Conservation (phyloP, 2,797 vertebrate species). For the Megaceryle alcyon region DNA sequence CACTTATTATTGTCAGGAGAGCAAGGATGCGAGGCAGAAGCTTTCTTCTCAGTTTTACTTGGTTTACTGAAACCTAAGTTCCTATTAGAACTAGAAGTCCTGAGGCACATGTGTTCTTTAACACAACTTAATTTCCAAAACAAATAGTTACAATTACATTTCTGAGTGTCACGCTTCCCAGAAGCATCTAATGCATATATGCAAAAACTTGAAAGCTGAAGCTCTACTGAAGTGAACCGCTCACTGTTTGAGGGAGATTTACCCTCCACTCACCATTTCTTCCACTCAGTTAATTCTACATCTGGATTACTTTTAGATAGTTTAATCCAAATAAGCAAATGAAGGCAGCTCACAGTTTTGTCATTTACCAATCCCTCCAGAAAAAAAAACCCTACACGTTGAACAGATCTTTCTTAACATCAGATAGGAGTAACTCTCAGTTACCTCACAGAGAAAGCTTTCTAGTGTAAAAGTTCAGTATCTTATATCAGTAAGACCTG, state of each 20-base stretch:
- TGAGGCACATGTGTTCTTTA: constrained; percentile 31
- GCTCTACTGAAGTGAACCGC: background rate
- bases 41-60: constrained; percentile 26
- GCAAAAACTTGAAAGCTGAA: background rate
- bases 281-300: background rate
- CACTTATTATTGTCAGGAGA: constrained; percentile 22
- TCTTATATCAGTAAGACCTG: background rate
- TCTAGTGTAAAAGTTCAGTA: background rate
- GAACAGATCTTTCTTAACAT: background rate
- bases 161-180: constrained; percentile 43
- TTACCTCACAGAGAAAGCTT: background rate
- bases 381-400: background rate
- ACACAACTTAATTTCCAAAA: constrained; percentile 67
- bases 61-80: constrained; percentile 67
- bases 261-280: background rate
- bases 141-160: constrained; percentile 57
- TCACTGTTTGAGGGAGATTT: background rate
- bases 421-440: background rate
- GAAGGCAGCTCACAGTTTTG: background rate
- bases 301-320: background rate
- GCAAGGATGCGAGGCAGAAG: constrained; percentile 51
- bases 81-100: constrained; percentile 55
- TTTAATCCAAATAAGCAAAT: background rate
- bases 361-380: background rate
- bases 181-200: constrained; percentile 32